Base-by-base conservation (phyloP, 2,797 vertebrate genomes). In the Myripristis murdjan region DNA sequence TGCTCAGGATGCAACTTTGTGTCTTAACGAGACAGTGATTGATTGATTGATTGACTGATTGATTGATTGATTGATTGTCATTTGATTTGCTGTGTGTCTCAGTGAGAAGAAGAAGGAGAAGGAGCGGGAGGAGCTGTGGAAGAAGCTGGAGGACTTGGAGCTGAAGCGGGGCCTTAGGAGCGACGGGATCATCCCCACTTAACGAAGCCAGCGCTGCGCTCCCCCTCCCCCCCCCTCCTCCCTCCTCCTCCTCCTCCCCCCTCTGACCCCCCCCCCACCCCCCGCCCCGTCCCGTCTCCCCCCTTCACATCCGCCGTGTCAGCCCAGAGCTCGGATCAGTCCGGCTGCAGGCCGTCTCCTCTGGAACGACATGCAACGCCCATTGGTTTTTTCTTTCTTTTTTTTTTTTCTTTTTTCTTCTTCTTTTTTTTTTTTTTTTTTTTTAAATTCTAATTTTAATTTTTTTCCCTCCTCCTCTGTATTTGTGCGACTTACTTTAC, bases 21-120 rank as follows among this genome's bases (percentile, higher is more conserved):
- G n/a, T n/a, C n/a, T n/a, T n/a, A n/a, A n/a, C n/a, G n/a, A n/a
- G n/a, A n/a, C n/a, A n/a, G n/a, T n/a, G n/a, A n/a, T n/a, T n/a
- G n/a, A n/a, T n/a, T n/a, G n/a, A n/a, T n/a, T n/a, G n/a, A n/a
- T n/a, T n/a, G n/a, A n/a, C n/a, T n/a, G n/a, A n/a, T n/a, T n/a
- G n/a, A n/a, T n/a, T n/a, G n/a, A n/a, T n/a, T n/a, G n/a, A n/a
- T n/a, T n/a, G n/a, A n/a, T n/a, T n/a, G n/a, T n/a, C n/a, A n/a
- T n/a, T n/a, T n/a, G n/a, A n/a, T n/a, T n/a, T n/a, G n/a, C n/a
- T n/a, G 1, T 54, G 14, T 60, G 48, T 35, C 10, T 51, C 87
- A 99, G 98, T 88, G 98, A 99, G 95, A 99, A 99, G 95, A 99
- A 99, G 92, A 99, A 98, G 89, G 98, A 99, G 92, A 98, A 98